Conservation (phyloP, 2,113 vertebrate genomes). For the Himantopus leucocephalus region DNA sequence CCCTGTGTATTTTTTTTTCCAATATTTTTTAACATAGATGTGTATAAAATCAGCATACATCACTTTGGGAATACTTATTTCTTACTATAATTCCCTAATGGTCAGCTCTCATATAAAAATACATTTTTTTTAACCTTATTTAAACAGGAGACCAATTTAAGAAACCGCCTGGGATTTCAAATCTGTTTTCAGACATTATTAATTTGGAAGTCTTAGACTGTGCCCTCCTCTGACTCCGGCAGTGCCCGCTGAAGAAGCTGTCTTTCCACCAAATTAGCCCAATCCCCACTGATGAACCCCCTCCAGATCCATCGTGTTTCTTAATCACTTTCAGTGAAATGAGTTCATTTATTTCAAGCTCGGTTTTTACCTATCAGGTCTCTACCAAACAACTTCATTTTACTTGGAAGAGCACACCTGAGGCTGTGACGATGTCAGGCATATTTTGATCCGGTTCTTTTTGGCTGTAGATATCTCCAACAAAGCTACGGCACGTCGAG, state of each 20-base stretch:
- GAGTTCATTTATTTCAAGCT: neutral
- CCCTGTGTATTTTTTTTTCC: neutral
- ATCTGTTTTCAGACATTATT: conserved; percentile 36
- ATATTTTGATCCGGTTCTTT: neutral
- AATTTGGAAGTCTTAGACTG: conserved; percentile 5
- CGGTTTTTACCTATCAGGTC: neutral
- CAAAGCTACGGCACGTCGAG: fast-evolving
- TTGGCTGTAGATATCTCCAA: neutral
- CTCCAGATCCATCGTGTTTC: neutral
- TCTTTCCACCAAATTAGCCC: conserved; percentile 29
- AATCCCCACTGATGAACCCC: conserved; percentile 23
- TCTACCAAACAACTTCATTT: neutral
- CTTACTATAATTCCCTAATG: neutral
- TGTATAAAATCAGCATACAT: neutral
- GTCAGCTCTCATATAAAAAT: neutral
- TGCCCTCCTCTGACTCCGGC: conserved; percentile 17
- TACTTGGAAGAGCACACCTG: neutral
- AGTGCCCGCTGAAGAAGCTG: neutral
- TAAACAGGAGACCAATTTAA: conserved; percentile 20
- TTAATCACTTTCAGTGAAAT: conserved; percentile 48
- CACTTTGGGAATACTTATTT: neutral
- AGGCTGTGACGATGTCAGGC: neutral
- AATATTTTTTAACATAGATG: neutral
- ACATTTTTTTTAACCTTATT: neutral
- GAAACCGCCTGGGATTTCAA: neutral